Conservation (phyloP, 2,888 invertebrate genomes). For the Drosophila robusta region DNA sequence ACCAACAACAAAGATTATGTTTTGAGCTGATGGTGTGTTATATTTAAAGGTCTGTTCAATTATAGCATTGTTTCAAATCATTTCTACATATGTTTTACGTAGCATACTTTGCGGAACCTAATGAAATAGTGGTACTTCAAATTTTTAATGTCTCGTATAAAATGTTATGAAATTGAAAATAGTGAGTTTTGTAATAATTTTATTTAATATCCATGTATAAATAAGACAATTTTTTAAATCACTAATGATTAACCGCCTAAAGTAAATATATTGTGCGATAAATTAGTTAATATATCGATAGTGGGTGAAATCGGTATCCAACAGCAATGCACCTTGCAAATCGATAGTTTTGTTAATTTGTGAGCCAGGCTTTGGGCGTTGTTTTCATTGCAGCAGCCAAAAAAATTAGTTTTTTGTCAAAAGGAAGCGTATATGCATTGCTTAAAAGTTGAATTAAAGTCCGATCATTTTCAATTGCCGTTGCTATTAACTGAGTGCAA, state of each 20-base stretch:
- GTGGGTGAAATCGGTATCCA: background rate
- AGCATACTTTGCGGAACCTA: slow-evolving; percentile 3
- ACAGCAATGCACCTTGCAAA: slow-evolving; percentile 25
- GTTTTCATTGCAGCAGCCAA: slow-evolving; percentile 49
- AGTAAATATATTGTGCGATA: background rate
- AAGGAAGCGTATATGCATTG: slow-evolving; percentile 1
- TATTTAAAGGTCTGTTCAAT: slow-evolving; percentile 27
- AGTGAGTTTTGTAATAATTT: too few species aligned
- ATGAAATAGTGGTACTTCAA: background rate
- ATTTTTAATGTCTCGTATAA: background rate
- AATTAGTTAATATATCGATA: slow-evolving; percentile 19
- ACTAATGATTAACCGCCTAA: background rate
- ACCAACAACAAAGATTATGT: background rate
- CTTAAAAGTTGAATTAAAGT: slow-evolving; percentile 34
- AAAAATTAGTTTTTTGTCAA: slow-evolving; percentile 5
- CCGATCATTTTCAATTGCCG: slow-evolving; percentile 13
- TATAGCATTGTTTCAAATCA: slow-evolving; percentile 7
- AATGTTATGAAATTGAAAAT: background rate
- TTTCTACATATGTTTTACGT: background rate
- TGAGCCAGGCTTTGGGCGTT: slow-evolving; percentile 77
- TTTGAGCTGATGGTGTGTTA: slow-evolving; percentile 17
- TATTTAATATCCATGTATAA: too few species aligned
- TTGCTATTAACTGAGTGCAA: slow-evolving; percentile 36
- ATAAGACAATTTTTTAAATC: too few species aligned
- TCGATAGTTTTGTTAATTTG: slow-evolving; percentile 35